Percentiles rank a stretch among this genome's conserved stretches.
Evolutionary conservation across 1,140 invertebrate genomes (phyloP).

Genomic region (Drosophila athabasca): DNA sequence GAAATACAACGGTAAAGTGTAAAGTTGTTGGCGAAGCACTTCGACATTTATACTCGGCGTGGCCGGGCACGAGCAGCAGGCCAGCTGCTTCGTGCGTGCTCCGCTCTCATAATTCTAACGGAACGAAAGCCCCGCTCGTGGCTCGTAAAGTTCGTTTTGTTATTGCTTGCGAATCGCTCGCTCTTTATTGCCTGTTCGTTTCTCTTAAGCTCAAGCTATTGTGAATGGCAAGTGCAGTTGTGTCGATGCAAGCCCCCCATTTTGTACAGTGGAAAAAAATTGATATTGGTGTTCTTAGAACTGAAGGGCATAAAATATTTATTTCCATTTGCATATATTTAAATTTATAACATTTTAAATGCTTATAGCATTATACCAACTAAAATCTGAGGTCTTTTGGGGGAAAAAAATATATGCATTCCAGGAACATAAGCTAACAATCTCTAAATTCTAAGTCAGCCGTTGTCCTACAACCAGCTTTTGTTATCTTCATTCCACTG

Average conservation of each 20-base stretch:
- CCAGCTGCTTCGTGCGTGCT: slow-evolving; percentile 57
- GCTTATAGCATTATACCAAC: no score
- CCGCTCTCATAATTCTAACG: slow-evolving; percentile 65
- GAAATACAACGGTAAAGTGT: slow-evolving; percentile 62
- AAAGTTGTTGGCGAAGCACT: slow-evolving; percentile 43
- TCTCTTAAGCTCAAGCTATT: slow-evolving; percentile 13
- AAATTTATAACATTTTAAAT: no score
- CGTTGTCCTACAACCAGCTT: no score
- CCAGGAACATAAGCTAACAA: no score
- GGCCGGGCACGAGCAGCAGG: slow-evolving; percentile 27
- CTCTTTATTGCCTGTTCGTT: slow-evolving; percentile 14
- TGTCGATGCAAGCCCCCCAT: slow-evolving; percentile 4
- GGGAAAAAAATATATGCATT: no score
- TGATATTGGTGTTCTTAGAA: background rate
- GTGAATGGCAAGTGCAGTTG: slow-evolving; percentile 30
- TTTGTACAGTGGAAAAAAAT: slow-evolving; percentile 3
- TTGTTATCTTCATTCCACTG: background rate
- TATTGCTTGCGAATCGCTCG: slow-evolving; percentile 50
- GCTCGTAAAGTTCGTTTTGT: slow-evolving; percentile 66
- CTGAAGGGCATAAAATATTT: no score
- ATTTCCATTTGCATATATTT: no score
- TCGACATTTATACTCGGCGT: slow-evolving; percentile 63
- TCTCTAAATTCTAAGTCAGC: no score
- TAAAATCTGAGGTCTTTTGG: background rate
- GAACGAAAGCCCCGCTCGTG: slow-evolving; percentile 24